Conservation (phyloP, 2,888 invertebrate genomes). For the Yponomeuta malinellus region DNA sequence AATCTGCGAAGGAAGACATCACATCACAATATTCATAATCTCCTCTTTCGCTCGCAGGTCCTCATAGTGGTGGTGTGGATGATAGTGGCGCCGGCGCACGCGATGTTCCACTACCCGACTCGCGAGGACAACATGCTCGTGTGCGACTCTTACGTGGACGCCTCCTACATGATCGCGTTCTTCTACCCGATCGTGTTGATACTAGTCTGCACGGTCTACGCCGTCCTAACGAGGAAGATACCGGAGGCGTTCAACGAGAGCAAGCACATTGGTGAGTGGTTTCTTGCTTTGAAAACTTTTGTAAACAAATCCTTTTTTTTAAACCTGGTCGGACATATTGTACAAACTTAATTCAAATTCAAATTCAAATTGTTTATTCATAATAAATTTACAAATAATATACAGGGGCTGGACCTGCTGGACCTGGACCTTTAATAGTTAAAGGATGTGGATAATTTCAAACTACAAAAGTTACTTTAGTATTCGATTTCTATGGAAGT, state of each 20-base stretch:
- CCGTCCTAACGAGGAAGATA: conserved; percentile 95
- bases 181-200: conserved; percentile 94
- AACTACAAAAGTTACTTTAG: too few relatives aligned
- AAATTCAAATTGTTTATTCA: too few relatives aligned
- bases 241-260: conserved; percentile 99
- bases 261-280: conserved; percentile 90
- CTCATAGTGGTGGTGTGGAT: conserved; percentile 95
- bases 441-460: too few relatives aligned
- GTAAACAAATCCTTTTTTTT: too few relatives aligned
- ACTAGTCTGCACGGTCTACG: conserved; percentile 95
- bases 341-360: too few relatives aligned
- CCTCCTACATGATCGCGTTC: conserved; percentile 95
- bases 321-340: too few relatives aligned
- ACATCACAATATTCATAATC: neutral
- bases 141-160: conserved; percentile 93
- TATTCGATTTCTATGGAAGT: neutral
- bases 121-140: conserved; percentile 94
- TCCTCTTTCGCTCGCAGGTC: conserved; percentile 68
- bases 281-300: neutral
- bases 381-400: too few relatives aligned
- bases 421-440: too few relatives aligned
- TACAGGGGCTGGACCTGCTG: too few relatives aligned
- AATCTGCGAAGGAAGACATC: neutral
- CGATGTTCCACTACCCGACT: conserved; percentile 93
- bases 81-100: conserved; percentile 91